phyloP scores from a whole-genome alignment of 2,797 vertebrate genomes.

The Agapornis canus region DNA sequence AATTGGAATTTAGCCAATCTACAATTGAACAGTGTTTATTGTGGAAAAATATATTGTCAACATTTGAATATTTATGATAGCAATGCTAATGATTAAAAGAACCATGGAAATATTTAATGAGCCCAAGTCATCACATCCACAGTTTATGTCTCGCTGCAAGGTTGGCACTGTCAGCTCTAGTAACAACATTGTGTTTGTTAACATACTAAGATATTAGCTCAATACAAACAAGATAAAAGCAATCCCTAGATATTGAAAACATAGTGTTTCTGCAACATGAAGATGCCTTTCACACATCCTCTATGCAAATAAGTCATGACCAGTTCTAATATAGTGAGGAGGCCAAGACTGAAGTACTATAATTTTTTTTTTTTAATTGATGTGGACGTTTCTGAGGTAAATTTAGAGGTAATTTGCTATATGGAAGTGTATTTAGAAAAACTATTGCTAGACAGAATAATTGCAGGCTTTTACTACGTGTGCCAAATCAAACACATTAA shows the following conservation, averaged over 20 bases:
- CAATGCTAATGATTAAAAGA: slow-evolving; percentile 7
- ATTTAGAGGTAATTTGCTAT: background rate
- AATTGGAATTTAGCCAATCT: background rate
- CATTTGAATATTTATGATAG: slow-evolving; percentile 2
- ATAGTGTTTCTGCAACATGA: background rate
- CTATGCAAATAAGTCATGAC: background rate
- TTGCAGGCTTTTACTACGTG: background rate
- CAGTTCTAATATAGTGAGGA: background rate
- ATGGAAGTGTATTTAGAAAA: background rate
- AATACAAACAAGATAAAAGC: background rate
- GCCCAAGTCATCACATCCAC: background rate
- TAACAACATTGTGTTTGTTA: background rate
- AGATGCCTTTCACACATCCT: background rate
- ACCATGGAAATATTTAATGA: background rate
- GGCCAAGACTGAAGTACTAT: background rate
- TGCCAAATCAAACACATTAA: background rate
- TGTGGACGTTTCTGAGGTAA: background rate
- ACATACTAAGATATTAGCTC: background rate
- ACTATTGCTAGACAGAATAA: background rate
- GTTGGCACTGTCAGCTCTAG: background rate
- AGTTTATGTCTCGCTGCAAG: background rate
- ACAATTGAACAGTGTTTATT: background rate
- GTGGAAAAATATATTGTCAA: background rate
- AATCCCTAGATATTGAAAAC: background rate
- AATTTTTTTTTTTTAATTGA: background rate